Percentiles rank a stretch among this genome's conserved stretches.
Evolutionary conservation across 2,113 vertebrate genomes (phyloP).

Genomic region (Oreocharis arfaki): DNA sequence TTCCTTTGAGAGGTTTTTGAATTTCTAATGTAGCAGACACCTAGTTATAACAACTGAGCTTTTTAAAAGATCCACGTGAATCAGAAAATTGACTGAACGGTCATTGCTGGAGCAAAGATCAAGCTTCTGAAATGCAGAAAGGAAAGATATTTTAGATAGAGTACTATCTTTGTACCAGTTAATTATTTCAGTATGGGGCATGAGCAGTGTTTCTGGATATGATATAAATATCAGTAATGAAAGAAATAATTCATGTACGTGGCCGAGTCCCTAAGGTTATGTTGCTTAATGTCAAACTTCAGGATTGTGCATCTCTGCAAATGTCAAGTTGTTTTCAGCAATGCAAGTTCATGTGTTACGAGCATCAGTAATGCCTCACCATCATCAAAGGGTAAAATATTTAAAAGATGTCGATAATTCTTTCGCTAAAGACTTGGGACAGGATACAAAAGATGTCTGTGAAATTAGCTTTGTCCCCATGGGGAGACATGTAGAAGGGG

Average conservation of each 20-base stretch:
- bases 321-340: slow-evolving; percentile 46
- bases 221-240: not conserved
- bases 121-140: not conserved
- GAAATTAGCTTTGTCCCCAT: not conserved
- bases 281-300: not conserved
- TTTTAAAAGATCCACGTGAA: not conserved
- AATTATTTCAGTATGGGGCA: not conserved
- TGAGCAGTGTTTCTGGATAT: not conserved
- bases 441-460: not conserved
- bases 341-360: fast-evolving
- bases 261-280: not conserved
- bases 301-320: not conserved
- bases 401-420: not conserved
- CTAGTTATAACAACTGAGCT: not conserved
- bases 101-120: not conserved
- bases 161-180: not conserved
- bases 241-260: not conserved
- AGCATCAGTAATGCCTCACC: not conserved
- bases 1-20: not conserved
- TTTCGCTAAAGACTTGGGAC: not conserved
- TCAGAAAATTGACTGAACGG: not conserved
- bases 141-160: not conserved
- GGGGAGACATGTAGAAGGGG: not conserved
- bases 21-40: not conserved
- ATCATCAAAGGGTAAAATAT: not conserved